Conservation (phyloP, 2,797 vertebrate genomes). For the Gallinago stenura region DNA sequence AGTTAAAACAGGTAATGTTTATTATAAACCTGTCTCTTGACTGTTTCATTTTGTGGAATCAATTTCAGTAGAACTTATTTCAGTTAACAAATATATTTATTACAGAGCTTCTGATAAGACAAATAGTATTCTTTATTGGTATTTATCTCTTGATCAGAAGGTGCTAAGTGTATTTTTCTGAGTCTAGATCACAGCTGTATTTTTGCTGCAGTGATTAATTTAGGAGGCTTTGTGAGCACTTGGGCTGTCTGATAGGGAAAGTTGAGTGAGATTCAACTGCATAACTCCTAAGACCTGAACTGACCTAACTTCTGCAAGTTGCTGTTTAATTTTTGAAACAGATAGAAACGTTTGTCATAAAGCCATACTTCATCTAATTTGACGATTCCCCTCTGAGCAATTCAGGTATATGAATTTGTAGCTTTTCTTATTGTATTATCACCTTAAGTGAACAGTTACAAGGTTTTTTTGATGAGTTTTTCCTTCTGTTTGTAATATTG, state of each 20-base stretch:
- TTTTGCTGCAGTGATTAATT: neutral
- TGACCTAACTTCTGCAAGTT: neutral
- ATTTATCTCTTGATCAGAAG: neutral
- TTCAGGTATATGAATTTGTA: neutral
- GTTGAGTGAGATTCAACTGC: neutral
- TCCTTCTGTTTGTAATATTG: neutral
- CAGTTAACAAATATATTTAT: neutral
- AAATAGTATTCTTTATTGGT: neutral
- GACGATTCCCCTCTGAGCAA: neutral
- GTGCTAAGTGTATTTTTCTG: neutral
- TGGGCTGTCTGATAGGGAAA: neutral
- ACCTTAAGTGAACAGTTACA: neutral
- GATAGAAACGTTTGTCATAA: neutral
- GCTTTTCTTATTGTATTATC: neutral
- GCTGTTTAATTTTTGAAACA: neutral
- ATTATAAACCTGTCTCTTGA: neutral
- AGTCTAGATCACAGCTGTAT: neutral
- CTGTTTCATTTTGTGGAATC: neutral
- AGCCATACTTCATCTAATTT: neutral
- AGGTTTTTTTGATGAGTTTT: fast-evolving
- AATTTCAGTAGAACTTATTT: neutral
- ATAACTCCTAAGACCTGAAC: neutral
- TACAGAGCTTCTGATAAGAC: neutral
- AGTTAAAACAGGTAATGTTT: constrained; percentile 93
- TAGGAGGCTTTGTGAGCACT: neutral